A percentile compares a stretch with the other conserved stretches of the same genome.
Evolutionary conservation across 2,113 vertebrate species (phyloP).

Genomic region (Percina caprodes): DNA sequence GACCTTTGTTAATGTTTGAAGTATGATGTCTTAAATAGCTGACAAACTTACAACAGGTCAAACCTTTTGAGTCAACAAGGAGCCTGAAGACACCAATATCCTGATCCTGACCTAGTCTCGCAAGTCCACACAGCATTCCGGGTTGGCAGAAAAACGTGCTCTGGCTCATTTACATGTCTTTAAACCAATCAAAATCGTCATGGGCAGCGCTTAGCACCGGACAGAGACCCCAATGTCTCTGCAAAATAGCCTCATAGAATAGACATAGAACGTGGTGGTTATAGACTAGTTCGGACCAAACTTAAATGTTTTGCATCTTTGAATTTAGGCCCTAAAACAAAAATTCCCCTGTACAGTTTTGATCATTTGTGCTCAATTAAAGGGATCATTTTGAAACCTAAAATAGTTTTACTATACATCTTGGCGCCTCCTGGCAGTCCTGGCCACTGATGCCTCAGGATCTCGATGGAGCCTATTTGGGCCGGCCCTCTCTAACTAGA

Average conservation of each 20-base stretch:
- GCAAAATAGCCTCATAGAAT: too few relatives aligned
- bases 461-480: slow-evolving; percentile 69
- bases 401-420: slow-evolving; percentile 5
- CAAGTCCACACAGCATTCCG: too few relatives aligned
- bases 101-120: background rate
- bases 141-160: too few relatives aligned
- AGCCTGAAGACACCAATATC: too few relatives aligned
- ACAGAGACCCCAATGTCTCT: too few relatives aligned
- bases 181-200: too few relatives aligned
- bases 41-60: background rate
- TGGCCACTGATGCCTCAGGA: slow-evolving; percentile 36
- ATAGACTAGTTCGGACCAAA: too few relatives aligned
- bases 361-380: background rate
- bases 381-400: background rate
- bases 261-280: too few relatives aligned
- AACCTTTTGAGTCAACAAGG: background rate
- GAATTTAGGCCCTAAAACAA: background rate
- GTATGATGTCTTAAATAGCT: background rate
- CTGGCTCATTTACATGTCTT: too few relatives aligned
- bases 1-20: background rate
- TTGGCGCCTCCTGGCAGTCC: slow-evolving; percentile 22
- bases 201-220: too few relatives aligned
- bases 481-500: slow-evolving; percentile 77
- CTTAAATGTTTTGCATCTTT: background rate
- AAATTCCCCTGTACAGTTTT: background rate